These are phyloP conservation scores for Antheraea assamensis DNA, from an alignment of 2,888 invertebrate genomes.

Conservation along the genomic window DNA sequence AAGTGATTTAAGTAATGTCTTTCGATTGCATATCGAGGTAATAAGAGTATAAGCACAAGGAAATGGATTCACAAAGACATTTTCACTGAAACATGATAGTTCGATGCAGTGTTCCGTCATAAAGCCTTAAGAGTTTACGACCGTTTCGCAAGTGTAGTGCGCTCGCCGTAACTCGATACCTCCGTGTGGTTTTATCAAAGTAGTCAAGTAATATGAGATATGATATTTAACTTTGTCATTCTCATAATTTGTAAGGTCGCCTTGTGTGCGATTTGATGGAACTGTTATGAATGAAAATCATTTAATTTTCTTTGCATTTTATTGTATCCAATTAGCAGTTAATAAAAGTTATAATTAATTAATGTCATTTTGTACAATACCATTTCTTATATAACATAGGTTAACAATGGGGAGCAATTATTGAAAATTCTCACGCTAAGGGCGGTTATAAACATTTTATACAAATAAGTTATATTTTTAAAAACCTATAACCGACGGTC, in stretches of 20 bases:
- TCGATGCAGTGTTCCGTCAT: neutral
- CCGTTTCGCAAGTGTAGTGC: neutral
- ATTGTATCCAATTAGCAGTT: neutral
- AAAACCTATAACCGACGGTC: too few relatives aligned
- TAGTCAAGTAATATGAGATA: constrained; percentile 24
- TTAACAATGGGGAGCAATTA: too few relatives aligned
- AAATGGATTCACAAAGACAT: neutral
- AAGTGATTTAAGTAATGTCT: too few relatives aligned
- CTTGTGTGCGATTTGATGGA: constrained; percentile 23
- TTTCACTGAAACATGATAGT: neutral
- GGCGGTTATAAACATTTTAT: too few relatives aligned
- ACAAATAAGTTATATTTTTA: too few relatives aligned
- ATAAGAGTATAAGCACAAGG: neutral
- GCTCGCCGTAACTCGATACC: neutral
- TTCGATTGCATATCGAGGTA: neutral
- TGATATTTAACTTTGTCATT: constrained; percentile 30
- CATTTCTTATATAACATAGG: too few relatives aligned
- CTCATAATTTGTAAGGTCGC: constrained; percentile 28
- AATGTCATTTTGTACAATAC: neutral
- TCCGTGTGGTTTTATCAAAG: constrained; percentile 22
- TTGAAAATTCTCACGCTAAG: too few relatives aligned
- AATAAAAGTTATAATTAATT: too few relatives aligned
- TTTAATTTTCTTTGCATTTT: neutral
- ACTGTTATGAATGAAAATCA: constrained; percentile 24
- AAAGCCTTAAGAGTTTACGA: constrained; percentile 1